Base-by-base conservation (phyloP, 2,113 vertebrate genomes). In the Tricholaema leucomelas region DNA sequence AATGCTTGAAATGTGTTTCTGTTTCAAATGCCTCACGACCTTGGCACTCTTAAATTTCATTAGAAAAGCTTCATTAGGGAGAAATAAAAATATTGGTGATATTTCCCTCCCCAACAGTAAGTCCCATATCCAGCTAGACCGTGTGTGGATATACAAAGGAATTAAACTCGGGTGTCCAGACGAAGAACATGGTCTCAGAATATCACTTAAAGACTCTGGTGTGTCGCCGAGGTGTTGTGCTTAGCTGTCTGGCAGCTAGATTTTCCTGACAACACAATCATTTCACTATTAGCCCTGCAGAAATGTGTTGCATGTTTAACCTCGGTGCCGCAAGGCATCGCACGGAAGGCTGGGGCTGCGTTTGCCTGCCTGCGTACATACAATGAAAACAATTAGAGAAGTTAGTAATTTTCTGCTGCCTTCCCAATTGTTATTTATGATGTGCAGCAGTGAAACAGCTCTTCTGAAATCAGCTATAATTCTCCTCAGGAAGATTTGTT, bases 401-500 rank as follows among this genome's bases (percentile, higher is more conserved):
- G 23, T 95, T 91, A 79, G 86, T 95, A 93, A 95, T 96, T 97
- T 96, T 97, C 93, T 93, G 88, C 93, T 93, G 80, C 94, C 97
- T 97, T 96, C 95, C 92, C 95, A 96, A 79, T 92, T 95, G 97
- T 95, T 96, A 97, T 96, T 97, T 95, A 92, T 76, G 84, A 79
- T 23, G 38, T 66, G 50, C 65, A 75, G 64, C 56, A 93, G 87
- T 79, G 66, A 88, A 93, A 71, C 69, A 92, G 78, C 93, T 96
- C 87, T 88, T 95, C 92, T 93, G 89, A 96, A 94, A 94, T 93
- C 75, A 61, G 79, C 91, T 83, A 10, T 85, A 93, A 95, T 94
- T 92, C 56, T 94, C 87, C 59, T 91, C 50, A 78, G 91, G 60
- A 12, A 77, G 76, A 80, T 87, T 92, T 74, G 61, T 85, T 94